Base-by-base conservation (phyloP, 2,888 invertebrate species). In the Epirrita christyi region DNA sequence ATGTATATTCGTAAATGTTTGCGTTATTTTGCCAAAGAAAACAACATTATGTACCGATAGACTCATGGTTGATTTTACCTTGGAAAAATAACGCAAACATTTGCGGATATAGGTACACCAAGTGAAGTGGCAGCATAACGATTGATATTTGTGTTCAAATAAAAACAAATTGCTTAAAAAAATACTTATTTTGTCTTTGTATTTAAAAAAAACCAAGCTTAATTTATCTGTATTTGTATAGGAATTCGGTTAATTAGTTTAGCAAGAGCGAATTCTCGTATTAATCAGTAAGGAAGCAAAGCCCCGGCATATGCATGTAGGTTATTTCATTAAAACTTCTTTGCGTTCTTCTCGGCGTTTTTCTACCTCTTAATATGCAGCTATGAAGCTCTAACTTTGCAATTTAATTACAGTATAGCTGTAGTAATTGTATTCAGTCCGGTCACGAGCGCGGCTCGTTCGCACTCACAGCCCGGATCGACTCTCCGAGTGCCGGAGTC, bases 351-450 rank as follows among this genome's bases (percentile, higher is more conserved):
- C 66, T 71, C 65, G 69, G 72, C 68, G 54, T 76, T 82, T 78
- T 81, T 77, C 70, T 75, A 70, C 73, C 73, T 75, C 70, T 78
- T 81, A 75, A 75, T 76, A 76, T 80, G 51, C 75, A 73, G 73
- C 74, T 76, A 72, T 75, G 76, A 74, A 77, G 71, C 75, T 75
- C 71, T 78, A 82, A 81, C 76, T 83, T 82, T 72, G 72, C 75
- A 81, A 80, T 84, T 82, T 81, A 78, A 84, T 84, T 82, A 82
- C 73, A 73, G 74, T 78, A 74, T 78, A 71, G 72, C 71, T 63
- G 61, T 64, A 68, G 75, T 79, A 80, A 81, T 79, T 77, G 72
- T 76, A 79, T 78, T 77, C 71, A 75, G 75, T 70, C 72, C 67
- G 66, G 75, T 73, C 71, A 75, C 69, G 71, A 75, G 61, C 63